Evolutionary conservation across 2,113 vertebrate genomes (phyloP).

Genomic region (Nannobrachium achirus): DNA sequence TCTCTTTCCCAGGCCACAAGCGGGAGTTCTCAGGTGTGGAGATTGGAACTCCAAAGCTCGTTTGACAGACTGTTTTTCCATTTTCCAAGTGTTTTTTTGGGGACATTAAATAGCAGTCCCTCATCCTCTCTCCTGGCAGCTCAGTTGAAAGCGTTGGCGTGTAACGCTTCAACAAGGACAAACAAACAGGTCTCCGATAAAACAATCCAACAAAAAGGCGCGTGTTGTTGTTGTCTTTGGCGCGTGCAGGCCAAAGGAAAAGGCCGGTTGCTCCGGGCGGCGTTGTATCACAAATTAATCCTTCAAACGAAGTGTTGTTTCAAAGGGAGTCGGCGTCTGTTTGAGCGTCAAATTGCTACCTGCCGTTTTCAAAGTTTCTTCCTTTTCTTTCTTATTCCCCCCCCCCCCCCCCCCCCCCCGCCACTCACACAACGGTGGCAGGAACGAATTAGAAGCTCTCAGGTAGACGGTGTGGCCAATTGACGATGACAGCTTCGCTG

Average conservation of each 20-base stretch:
- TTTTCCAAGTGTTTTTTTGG: slow-evolving; percentile 32
- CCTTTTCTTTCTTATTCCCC: too few species aligned
- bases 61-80: slow-evolving; percentile 52
- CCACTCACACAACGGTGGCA: slow-evolving; percentile 23
- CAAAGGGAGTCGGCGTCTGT: slow-evolving; percentile 36
- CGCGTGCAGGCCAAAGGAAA: neutral
- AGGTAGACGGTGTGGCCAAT: slow-evolving; percentile 50
- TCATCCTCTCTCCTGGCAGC: slow-evolving; percentile 28
- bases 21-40: slow-evolving; percentile 19
- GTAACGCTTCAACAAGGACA: neutral
- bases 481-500: slow-evolving; percentile 39
- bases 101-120: slow-evolving; percentile 23
- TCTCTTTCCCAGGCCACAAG: slow-evolving; percentile 11
- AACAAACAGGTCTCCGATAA: slow-evolving; percentile 9
- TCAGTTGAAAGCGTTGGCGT: slow-evolving; percentile 26
- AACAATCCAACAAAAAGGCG: slow-evolving; percentile 10
- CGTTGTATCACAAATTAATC: slow-evolving; percentile 37
- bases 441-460: slow-evolving; percentile 42
- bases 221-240: neutral
- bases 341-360: slow-evolving; percentile 59
- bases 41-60: slow-evolving; percentile 3
- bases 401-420: neutral
- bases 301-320: slow-evolving; percentile 46
- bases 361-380: slow-evolving; percentile 46
- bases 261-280: slow-evolving; percentile 22